Evolutionary conservation across 2,797 vertebrate species (phyloP).

Genomic region (Zonotrichia albicollis): DNA sequence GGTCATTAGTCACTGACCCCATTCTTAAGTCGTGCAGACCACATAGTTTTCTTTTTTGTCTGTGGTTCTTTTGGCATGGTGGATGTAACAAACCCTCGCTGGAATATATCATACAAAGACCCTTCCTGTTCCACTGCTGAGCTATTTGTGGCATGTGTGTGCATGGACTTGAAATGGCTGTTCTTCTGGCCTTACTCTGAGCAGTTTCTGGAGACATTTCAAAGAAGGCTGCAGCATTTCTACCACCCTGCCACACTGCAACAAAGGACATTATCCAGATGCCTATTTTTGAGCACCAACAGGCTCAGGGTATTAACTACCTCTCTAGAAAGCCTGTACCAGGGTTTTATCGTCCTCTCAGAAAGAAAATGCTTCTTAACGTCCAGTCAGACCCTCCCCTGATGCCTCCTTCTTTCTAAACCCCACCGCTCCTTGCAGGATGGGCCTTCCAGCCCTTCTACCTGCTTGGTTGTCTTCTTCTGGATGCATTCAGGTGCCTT

Average conservation of each 20-base stretch:
- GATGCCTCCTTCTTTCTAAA: neutral
- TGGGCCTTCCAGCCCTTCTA: neutral
- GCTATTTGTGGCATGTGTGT: neutral
- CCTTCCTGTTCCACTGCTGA: neutral
- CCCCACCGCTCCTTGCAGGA: too few species aligned
- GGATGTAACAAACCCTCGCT: neutral
- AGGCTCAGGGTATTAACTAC: neutral
- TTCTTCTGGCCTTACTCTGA: neutral
- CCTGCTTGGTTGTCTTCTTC: neutral
- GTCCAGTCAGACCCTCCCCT: neutral
- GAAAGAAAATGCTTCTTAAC: neutral
- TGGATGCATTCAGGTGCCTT: neutral
- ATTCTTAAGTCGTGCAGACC: neutral
- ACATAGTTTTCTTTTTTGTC: neutral
- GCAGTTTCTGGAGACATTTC: neutral
- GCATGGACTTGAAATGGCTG: neutral
- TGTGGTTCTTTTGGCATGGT: neutral
- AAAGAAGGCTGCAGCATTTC: neutral
- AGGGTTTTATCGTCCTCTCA: neutral
- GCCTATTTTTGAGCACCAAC: neutral
- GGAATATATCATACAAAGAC: neutral
- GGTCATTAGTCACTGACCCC: neutral
- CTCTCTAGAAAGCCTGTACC: neutral
- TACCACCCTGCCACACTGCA: neutral
- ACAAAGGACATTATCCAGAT: neutral